Base-by-base conservation (phyloP, 2,113 vertebrate genomes). In the Henicopernis longicauda region DNA sequence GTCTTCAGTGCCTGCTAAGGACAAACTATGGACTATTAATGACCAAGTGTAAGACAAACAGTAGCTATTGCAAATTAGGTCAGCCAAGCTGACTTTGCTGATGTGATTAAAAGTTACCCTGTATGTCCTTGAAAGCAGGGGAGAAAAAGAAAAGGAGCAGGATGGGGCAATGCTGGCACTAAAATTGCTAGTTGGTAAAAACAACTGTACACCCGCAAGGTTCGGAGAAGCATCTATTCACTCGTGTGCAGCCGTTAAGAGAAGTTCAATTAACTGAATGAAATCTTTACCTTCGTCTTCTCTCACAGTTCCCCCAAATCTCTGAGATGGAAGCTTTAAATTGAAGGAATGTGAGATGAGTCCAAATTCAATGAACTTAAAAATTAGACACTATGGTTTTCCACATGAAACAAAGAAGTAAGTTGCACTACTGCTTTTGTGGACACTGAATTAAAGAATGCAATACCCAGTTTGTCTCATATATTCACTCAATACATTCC, bases 21-120 rank as follows among this genome's bases (percentile, higher is more conserved):
- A 34, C 13, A 79, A 61, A 44, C 44, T 67, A 13, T 18, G 23
- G 45, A n/a, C 61, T 73, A 36, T n/a, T 50, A 61, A 67, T 27
- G 32, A 49, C 15, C 0, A 3, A n/a, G 1, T 11, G 19, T 8
- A 57, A 59, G 10, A 61, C 27, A 31, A 82, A 42, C 3, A 42
- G 20, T 36, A 32, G 16, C 13, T 70, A 26, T 6, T 58, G 38
- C 14, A 91, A 82, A 76, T 65, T 85, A 67, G 71, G 6, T 61
- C 29, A 52, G 13, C 5, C 71, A 88, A 59, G 13, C 3, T 57
- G n/a, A 45, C 10, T 40, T 82, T 63, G 85, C 49, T 71, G 54
- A 80, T 57, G 44, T 32, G 32, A 63, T 67, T 57, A 54, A 25
- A 52, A 73, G 10, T 82, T 71, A 63, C 7, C 4, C 65, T 57